These are phyloP conservation scores for Ondatra zibethicus DNA, from an alignment of 2,113 vertebrate genomes.

Conservation along the genomic window DNA sequence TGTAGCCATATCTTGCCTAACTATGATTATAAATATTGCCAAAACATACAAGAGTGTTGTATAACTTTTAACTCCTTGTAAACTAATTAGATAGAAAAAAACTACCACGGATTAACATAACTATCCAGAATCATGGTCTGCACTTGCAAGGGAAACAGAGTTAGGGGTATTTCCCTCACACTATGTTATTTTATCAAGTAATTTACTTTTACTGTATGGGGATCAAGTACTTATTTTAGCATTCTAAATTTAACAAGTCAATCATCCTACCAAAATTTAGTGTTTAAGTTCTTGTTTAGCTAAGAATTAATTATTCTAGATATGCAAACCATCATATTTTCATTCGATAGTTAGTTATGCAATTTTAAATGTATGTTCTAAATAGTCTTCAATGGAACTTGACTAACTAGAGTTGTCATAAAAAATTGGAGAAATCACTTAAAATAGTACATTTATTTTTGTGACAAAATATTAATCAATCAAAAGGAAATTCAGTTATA, in stretches of 20 bases:
- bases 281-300: not conserved
- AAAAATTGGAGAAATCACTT: not conserved
- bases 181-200: not conserved
- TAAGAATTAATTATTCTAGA: constrained; percentile 11
- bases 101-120: not conserved
- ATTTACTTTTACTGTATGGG: not conserved
- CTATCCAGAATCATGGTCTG: not conserved
- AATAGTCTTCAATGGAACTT: not conserved
- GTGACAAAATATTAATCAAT: not conserved
- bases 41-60: not conserved
- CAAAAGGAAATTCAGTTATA: not conserved
- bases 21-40: constrained; percentile 35
- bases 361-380: not conserved
- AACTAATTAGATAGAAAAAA: not conserved
- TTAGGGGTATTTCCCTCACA: not conserved
- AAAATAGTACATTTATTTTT: not conserved
- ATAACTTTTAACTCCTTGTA: constrained; percentile 13
- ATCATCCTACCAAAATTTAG: not conserved
- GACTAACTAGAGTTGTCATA: not conserved
- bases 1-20: not conserved
- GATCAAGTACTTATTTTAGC: not conserved
- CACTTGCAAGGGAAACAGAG: not conserved
- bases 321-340: not conserved
- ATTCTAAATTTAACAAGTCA: not conserved
- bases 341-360: not conserved